Evolutionary conservation across 2,113 vertebrate species (phyloP).

Genomic region (Apodemus sylvaticus): DNA sequence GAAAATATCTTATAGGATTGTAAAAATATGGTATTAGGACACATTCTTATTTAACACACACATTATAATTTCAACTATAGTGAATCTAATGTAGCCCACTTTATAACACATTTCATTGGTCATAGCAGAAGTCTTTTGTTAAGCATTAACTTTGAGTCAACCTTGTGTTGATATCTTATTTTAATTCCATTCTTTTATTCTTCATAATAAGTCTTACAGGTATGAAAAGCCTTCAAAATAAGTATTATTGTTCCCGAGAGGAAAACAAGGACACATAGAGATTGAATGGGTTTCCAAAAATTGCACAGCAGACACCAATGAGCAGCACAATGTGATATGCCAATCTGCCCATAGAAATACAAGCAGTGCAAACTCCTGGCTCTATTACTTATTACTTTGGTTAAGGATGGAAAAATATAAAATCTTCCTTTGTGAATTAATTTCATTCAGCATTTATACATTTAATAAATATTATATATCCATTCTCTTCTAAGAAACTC

Average conservation of each 20-base stretch:
- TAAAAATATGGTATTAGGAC: neutral
- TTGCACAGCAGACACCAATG: neutral
- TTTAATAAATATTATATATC: neutral
- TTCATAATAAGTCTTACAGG: neutral
- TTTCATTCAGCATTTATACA: neutral
- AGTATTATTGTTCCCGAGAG: neutral
- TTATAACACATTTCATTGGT: conserved; percentile 7
- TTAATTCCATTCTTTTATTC: neutral
- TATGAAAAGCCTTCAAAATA: neutral
- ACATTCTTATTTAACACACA: neutral
- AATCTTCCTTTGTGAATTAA: neutral
- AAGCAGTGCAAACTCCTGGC: neutral
- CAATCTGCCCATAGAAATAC: neutral
- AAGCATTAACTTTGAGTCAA: neutral
- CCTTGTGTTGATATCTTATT: neutral
- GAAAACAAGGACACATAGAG: neutral
- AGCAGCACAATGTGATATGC: neutral
- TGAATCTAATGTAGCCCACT: neutral
- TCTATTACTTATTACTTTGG: neutral
- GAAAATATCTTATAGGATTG: neutral
- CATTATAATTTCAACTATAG: neutral
- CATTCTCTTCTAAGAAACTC: neutral
- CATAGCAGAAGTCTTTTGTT: neutral
- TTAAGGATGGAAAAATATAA: neutral
- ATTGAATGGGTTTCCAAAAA: neutral